phyloP scores from a whole-genome alignment of 2,113 vertebrate species.

The Percopsis transmontana region DNA sequence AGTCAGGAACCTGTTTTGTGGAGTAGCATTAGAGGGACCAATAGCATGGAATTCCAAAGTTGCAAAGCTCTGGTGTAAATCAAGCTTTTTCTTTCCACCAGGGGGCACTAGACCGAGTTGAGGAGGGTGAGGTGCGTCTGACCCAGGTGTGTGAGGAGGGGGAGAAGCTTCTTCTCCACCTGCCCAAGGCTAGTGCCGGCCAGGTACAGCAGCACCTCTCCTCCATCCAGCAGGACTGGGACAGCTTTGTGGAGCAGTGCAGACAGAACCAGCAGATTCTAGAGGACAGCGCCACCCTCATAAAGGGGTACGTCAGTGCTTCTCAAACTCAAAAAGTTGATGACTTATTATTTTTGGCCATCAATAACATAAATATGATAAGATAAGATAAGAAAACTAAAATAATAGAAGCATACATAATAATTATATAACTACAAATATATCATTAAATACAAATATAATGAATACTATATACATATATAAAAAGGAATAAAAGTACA shows the following conservation, averaged over 20 bases:
- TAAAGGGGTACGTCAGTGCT: constrained; percentile 69
- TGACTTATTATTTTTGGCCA: too few species aligned
- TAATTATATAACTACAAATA: too few species aligned
- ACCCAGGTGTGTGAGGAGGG: constrained; percentile 87
- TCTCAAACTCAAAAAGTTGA: too few species aligned
- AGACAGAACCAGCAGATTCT: constrained; percentile 86
- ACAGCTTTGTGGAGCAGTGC: constrained; percentile 88
- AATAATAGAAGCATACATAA: too few species aligned
- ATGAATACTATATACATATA: too few species aligned
- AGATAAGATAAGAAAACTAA: too few species aligned
- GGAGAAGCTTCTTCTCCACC: constrained; percentile 85
- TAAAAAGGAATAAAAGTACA: too few species aligned
- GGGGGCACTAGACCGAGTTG: constrained; percentile 84
- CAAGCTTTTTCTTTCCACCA: constrained; percentile 49
- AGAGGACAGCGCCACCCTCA: constrained; percentile 84
- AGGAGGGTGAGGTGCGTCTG: constrained; percentile 86
- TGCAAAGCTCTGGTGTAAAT: not conserved
- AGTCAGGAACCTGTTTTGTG: too few species aligned
- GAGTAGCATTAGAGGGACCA: not conserved
- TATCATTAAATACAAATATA: too few species aligned
- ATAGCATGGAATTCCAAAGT: not conserved
- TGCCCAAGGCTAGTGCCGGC: constrained; percentile 84
- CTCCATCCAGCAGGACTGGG: constrained; percentile 88
- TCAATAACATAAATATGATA: too few species aligned
- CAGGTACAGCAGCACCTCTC: constrained; percentile 89